A percentile compares a stretch with the other conserved stretches of the same genome.
Conservation (phyloP, 2,797 vertebrate species). For the Meriones psammophilus region DNA sequence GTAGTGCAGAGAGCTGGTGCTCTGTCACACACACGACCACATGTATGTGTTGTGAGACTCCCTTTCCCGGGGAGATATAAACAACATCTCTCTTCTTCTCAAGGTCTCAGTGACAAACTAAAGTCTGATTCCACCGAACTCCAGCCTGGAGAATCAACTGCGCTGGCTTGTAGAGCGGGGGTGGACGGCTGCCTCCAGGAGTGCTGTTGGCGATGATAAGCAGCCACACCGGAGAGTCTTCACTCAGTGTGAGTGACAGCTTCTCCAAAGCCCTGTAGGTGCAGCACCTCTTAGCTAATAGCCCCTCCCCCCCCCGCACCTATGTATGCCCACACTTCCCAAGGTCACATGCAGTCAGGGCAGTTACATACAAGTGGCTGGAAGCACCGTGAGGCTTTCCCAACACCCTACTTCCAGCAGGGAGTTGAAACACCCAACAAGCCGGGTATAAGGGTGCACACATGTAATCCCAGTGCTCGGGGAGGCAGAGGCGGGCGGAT, state of each 20-base stretch:
- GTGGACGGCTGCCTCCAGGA: not conserved
- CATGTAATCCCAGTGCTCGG: no score
- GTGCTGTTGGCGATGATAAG: no score
- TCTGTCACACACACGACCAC: not conserved
- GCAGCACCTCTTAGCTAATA: not conserved
- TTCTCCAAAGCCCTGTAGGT: not conserved
- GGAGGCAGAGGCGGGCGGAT: no score
- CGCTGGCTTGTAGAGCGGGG: not conserved
- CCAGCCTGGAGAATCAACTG: not conserved
- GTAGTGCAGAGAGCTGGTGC: not conserved
- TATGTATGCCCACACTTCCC: not conserved
- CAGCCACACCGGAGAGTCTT: not conserved
- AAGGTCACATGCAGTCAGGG: no score
- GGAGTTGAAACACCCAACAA: not conserved
- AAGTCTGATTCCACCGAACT: not conserved
- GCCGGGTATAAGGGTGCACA: no score
- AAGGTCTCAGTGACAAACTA: not conserved
- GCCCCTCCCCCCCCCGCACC: no score
- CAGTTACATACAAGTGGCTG: not conserved
- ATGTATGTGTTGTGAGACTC: not conserved
- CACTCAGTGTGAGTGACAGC: no score
- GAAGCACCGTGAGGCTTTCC: not conserved
- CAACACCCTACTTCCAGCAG: not conserved
- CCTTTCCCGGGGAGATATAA: not conserved
- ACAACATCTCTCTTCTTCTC: not conserved